Evolutionary conservation across 2,888 invertebrate genomes (phyloP), one percentile per base, ranked within the genome.

Genomic region (Drosophila seclusa): DNA sequence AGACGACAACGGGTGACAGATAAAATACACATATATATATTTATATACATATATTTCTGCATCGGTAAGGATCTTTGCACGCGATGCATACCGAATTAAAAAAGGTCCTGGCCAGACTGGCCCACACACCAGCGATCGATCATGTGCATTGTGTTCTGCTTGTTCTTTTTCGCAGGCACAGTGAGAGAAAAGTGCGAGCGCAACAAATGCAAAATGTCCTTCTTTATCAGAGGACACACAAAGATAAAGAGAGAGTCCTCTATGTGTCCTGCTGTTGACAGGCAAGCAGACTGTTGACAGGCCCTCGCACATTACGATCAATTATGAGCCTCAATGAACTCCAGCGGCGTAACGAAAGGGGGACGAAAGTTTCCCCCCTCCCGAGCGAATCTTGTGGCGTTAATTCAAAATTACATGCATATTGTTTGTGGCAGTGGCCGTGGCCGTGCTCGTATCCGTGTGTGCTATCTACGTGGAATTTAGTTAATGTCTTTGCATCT

Each of bases 321-420:
- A 92, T 92, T 87, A 92, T 92, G 89, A 90, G 87, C 75, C 89
- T 90, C 82, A 91, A 91, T 91, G 87, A 74, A 73, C 69, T 84
- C 91, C 91, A 82, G 80, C 75, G 76, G 92, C 91, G 92, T 83
- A 89, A 83, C 92, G 80, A 91, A 92, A 81, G 48, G 62, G 73
- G 73, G 68, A 78, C 16, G 73, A 78, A 80, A 80, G 68, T 81
- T 63, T 63, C 45, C 40, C 60, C 49, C 40, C 60, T 66, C 49
- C 38, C 42, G 40, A 32, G 58, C 50, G 59, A 68, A 83, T 88
- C 76, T 87, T 88, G 86, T 85, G 88, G 78, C 82, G 77, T 85
- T 89, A 90, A 89, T 89, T 76, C 65, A 76, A 78, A 87, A 90
- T 89, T 86, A 89, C 82, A 89, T 90, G 89, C 72, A 74, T 75